Evolutionary conservation across 92 coral and sea anemone species (phyloP), one percentile per base, ranked within the genome.

Genomic region (Phymanthus crucifer): DNA sequence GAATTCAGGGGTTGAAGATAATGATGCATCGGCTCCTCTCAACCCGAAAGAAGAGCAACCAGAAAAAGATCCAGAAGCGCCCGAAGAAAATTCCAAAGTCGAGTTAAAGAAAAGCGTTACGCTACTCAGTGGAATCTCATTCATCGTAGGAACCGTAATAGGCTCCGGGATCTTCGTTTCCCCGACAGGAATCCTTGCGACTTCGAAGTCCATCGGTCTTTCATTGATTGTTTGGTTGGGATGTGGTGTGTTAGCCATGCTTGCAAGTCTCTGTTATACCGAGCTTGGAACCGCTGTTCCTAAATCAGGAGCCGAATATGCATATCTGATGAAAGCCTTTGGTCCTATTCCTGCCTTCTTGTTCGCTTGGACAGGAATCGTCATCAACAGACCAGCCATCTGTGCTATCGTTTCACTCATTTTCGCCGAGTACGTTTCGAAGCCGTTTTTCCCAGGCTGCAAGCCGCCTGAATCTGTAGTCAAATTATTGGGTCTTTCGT

Each of bases 151-250:
- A 7, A 91, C 93, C 4, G 91, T 94, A 11, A 94, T 94, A 12
- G 98, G 98, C 4, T 86, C 91, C 40, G 98, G 98, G 26, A 94
- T 91, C 66, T 94, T 94, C 66, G 83, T 86, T 58, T 91, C 98
- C 29, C 93, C 93, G 29, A 82, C 89, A 19, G 92, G 94, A 31
- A 88, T 94, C 71, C 83, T 94, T 40, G 79, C n/a, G 10, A 67
- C 83, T 23, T 71, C 90, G 2, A 78, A 86, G 0, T 94, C 98
- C 45, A 82, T 84, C 4, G 98, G 95, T 2, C 66, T 92, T 48
- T 86, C 95, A 19, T 71, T 94, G 34, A 32, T 89, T 0, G 87
- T 91, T 29, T 94, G 98, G 98, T 76, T 81, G 1, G 90, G 90
- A n/a, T 91, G 98, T 35, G 98, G 98, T 40, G 47, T 91, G 10